These are phyloP conservation scores for Schizothorax lantsangensis DNA, from an alignment of 2,797 vertebrate genomes.

Conservation along the genomic window DNA sequence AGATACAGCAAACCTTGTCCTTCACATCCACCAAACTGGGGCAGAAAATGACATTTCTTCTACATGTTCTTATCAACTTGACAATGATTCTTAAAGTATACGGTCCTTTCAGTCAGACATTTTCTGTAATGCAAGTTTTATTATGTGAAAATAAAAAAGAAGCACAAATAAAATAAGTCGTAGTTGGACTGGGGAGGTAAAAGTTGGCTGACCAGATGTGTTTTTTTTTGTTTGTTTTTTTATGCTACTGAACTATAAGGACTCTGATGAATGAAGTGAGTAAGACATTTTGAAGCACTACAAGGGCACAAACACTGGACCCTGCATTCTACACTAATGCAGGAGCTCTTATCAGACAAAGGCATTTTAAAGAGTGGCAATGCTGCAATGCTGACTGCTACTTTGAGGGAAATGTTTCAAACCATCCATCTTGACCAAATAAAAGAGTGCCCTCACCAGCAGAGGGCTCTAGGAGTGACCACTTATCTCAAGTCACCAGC, in stretches of 20 bases:
- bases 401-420: slow-evolving; percentile 82
- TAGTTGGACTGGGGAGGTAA: neutral
- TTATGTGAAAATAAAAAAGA: slow-evolving; percentile 52
- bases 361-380: slow-evolving; percentile 78
- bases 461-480: slow-evolving; percentile 81
- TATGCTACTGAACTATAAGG: slow-evolving; percentile 6
- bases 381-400: slow-evolving; percentile 65
- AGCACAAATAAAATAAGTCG: slow-evolving; percentile 31
- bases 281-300: slow-evolving; percentile 32
- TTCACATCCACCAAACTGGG: neutral
- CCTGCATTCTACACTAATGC: slow-evolving; percentile 74
- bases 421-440: slow-evolving; percentile 81
- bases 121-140: slow-evolving; percentile 44
- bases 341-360: slow-evolving; percentile 77
- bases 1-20: slow-evolving; percentile 3
- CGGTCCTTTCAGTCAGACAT: neutral
- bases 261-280: slow-evolving; percentile 16
- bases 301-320: slow-evolving; percentile 42
- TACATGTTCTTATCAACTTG: slow-evolving; percentile 33
- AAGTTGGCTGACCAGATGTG: slow-evolving; percentile 2
- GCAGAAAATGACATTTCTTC: slow-evolving; percentile 25
- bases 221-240: neutral
- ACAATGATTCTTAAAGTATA: slow-evolving; percentile 21
- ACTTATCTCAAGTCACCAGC: slow-evolving; percentile 83
- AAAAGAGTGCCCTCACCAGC: slow-evolving; percentile 83